Conservation (phyloP, 1,140 invertebrate genomes). For the Tachypleus tridentatus region DNA sequence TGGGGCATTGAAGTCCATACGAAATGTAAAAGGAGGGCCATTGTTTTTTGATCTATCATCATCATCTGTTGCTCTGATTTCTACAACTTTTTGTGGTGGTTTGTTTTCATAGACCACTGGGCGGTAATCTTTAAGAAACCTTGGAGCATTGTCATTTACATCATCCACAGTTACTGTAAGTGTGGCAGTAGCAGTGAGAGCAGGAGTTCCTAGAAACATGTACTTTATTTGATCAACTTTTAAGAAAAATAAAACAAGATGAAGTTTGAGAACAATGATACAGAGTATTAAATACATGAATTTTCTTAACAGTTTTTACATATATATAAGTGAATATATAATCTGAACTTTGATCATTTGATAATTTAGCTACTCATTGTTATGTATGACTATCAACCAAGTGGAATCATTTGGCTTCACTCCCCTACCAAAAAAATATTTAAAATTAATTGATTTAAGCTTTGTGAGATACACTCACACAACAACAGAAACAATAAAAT, state of each 20-base stretch:
- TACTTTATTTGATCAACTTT: no score
- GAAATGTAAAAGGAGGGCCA: slow-evolving; percentile 87
- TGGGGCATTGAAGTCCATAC: slow-evolving; percentile 81
- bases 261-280: no score
- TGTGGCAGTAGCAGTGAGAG: slow-evolving; percentile 89
- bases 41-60: slow-evolving; percentile 89
- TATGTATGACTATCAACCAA: no score
- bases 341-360: no score
- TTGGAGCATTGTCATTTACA: slow-evolving; percentile 74
- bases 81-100: slow-evolving; percentile 77
- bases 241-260: no score
- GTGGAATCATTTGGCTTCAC: no score
- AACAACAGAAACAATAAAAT: no score
- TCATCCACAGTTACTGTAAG: slow-evolving; percentile 89
- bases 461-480: no score
- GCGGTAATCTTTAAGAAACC: slow-evolving; percentile 61
- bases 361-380: no score
- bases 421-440: no score
- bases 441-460: no score
- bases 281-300: background rate
- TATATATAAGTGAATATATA: background rate
- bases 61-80: slow-evolving; percentile 88
- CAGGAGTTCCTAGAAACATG: slow-evolving; percentile 41
- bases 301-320: background rate
- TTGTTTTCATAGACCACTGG: slow-evolving; percentile 87